phyloP scores from a whole-genome alignment of 2,797 vertebrate species.

The Squalus acanthias region DNA sequence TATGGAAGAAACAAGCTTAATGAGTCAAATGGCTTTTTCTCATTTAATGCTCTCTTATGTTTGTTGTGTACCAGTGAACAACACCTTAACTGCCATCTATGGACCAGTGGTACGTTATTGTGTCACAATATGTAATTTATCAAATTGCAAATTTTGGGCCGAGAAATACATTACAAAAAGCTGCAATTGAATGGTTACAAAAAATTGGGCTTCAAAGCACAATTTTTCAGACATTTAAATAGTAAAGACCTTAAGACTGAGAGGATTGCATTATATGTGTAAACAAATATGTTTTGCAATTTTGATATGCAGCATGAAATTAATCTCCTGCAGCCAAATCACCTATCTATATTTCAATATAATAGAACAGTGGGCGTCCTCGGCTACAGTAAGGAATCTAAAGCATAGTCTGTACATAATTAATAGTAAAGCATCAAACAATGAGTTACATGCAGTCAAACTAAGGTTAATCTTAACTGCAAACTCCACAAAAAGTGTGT shows the following conservation, averaged over 20 bases:
- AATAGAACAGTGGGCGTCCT: not conserved
- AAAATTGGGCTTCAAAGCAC: not conserved
- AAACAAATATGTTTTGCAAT: not conserved
- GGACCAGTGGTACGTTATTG: not conserved
- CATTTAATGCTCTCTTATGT: not conserved
- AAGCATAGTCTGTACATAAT: not conserved
- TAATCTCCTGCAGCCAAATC: not conserved
- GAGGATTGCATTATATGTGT: not conserved
- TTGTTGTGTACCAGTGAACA: not conserved
- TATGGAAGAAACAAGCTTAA: not conserved
- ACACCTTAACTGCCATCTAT: not conserved
- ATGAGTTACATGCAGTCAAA: not conserved
- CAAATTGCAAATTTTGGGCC: not conserved
- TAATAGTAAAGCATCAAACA: not conserved
- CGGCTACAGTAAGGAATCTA: not conserved
- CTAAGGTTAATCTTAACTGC: not conserved
- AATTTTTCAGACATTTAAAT: not conserved
- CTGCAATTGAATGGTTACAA: not conserved
- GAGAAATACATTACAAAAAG: not conserved
- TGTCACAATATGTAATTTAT: not conserved
- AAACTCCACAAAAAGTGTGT: not conserved
- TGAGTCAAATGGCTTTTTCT: not conserved
- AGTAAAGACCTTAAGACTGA: not conserved
- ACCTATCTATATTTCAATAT: not conserved
- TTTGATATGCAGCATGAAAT: not conserved